Evolutionary conservation across 1,140 invertebrate genomes (phyloP).

Genomic region (Helicoverpa zea): DNA sequence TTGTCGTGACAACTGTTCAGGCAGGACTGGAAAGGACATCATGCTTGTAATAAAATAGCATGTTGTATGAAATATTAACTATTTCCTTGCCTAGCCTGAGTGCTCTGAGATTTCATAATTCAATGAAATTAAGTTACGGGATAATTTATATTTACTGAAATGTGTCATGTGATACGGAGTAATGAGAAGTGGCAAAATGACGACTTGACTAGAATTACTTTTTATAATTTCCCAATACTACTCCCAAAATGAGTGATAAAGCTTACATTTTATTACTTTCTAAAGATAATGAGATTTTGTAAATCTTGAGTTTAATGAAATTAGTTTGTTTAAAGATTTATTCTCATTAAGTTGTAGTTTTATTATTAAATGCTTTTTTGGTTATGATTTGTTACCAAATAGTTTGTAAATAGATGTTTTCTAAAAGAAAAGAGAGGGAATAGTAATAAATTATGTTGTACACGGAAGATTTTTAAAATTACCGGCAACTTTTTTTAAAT

Average conservation of each 20-base stretch:
- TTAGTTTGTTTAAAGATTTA: constrained; percentile 30
- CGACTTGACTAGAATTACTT: neutral
- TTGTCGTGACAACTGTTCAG: no score
- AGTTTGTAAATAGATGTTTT: constrained; percentile 45
- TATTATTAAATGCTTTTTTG: constrained; percentile 34
- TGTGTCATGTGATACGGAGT: neutral
- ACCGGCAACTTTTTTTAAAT: neutral
- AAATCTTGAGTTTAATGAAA: constrained; percentile 40
- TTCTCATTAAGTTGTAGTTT: constrained; percentile 41
- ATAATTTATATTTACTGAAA: neutral
- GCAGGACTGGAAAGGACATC: no score
- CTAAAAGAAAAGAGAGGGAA: constrained; percentile 14
- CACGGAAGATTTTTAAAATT: neutral
- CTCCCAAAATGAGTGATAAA: no score
- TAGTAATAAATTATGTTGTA: neutral
- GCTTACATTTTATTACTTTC: neutral
- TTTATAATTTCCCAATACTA: no score
- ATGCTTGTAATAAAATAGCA: no score
- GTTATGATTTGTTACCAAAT: constrained; percentile 61
- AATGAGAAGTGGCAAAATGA: neutral
- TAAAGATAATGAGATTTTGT: constrained; percentile 44
- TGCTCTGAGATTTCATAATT: neutral
- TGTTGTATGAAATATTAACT: no score
- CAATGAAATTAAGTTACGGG: neutral
- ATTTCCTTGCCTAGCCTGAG: no score